Evolutionary conservation across 2,113 vertebrate species (phyloP).

Genomic region (Anas platyrhynchos): DNA sequence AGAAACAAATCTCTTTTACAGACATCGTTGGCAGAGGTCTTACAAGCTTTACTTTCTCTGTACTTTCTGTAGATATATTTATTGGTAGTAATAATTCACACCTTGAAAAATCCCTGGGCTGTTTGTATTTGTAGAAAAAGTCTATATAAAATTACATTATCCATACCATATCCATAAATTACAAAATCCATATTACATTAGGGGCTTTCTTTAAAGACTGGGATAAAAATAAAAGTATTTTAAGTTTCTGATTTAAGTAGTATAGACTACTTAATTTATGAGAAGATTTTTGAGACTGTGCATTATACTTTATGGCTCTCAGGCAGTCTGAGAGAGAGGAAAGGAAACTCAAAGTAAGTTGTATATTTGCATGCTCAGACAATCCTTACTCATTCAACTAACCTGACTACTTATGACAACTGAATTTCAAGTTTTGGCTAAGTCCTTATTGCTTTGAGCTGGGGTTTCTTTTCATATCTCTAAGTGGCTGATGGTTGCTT

Average conservation of each 20-base stretch:
- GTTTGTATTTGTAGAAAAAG: not conserved
- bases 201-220: not conserved
- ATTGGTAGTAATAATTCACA: not conserved
- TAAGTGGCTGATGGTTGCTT: not conserved
- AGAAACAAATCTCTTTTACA: not conserved
- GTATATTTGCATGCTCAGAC: not conserved
- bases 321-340: not conserved
- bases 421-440: not conserved
- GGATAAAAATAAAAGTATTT: not conserved
- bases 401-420: not conserved
- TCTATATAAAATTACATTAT: no score
- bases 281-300: not conserved
- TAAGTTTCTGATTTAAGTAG: not conserved
- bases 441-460: not conserved
- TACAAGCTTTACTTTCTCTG: not conserved
- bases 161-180: no score
- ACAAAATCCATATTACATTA: not conserved
- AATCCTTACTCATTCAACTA: not conserved
- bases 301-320: not conserved
- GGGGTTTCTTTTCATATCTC: not conserved
- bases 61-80: not conserved
- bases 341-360: not conserved
- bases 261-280: not conserved
- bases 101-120: not conserved
- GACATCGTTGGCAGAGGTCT: not conserved